These are phyloP conservation scores for Myotis yumanensis DNA, from an alignment of 2,113 vertebrate species.

Conservation along the genomic window DNA sequence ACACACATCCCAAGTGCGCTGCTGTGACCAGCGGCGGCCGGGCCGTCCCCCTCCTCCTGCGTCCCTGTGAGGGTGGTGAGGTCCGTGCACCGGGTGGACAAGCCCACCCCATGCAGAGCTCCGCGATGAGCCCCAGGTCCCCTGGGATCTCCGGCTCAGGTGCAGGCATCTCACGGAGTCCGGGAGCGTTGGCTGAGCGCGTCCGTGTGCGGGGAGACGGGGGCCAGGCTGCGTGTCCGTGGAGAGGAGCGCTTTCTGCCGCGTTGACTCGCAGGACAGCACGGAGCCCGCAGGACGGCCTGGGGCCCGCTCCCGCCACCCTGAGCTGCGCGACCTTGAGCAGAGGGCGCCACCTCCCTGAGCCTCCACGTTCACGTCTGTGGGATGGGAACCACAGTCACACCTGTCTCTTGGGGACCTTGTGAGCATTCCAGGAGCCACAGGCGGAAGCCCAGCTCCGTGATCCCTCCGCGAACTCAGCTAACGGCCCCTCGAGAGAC, in stretches of 20 bases:
- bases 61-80: background rate
- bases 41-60: background rate
- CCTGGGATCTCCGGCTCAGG: too few species aligned
- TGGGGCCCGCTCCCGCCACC: background rate
- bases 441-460: accelerated
- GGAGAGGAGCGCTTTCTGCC: accelerated
- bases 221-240: accelerated
- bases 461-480: accelerated
- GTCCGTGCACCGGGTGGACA: too few species aligned
- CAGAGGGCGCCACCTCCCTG: accelerated
- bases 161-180: background rate
- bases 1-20: background rate
- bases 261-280: accelerated
- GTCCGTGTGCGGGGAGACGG: background rate
- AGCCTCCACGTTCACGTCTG: background rate
- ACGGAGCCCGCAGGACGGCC: accelerated
- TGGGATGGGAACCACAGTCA: background rate
- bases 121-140: background rate
- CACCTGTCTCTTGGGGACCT: background rate
- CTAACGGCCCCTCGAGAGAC: background rate
- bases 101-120: background rate
- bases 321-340: background rate
- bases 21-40: background rate
- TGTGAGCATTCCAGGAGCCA: accelerated
- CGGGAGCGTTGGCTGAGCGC: accelerated